Base-by-base conservation (phyloP, 1,140 invertebrate genomes). In the Leguminivora glycinivorella region DNA sequence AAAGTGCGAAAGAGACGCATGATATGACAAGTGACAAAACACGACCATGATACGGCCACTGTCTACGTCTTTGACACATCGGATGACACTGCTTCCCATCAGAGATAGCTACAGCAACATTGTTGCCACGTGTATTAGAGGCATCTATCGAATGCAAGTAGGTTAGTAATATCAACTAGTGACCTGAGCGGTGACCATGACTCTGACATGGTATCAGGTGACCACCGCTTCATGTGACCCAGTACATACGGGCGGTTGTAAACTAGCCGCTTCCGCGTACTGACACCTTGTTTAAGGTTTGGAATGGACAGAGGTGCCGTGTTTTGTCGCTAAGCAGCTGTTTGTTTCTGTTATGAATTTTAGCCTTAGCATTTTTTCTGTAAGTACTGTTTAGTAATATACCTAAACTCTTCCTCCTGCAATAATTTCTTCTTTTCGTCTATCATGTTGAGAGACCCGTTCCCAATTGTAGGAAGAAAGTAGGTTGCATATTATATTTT, bases 241-340 rank as follows among this genome's bases (percentile, higher is more conserved):
- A 52, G 47, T 52, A n/a, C 7, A 22, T n/a, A 52, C 47, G 3
- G 14, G 6, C 43, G n/a, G n/a, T 10, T 17, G 43, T 10, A 22
- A 52, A 52, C 17, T 52, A 52, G 47, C 47, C 17, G 17, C 47
- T 52, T 52, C 47, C 47, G 47, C 47, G 47, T 52, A 52, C 47
- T 6, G 47, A 52, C 47, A 52, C 47, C 47, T 52, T 47, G n/a
- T 47, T n/a, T 52, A 52, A 43, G 40, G n/a, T 22, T 22, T 22
- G 10, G 47, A 52, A 52, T n/a, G 47, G 7, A 3, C 19, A 52
- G 47, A 52, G 22, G 17, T 52, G 47, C 7, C 47, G 9, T 2
- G 47, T 4, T 52, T n/a, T 22, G 47, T 52, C 19, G n/a, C n/a
- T 17, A 47, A 47, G 43, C 43, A 19, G n/a, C 7, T 12, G 12